A percentile compares a stretch with the other conserved stretches of the same genome.
Conservation (phyloP, 2,888 invertebrate genomes). For the Mycogona germanica region DNA sequence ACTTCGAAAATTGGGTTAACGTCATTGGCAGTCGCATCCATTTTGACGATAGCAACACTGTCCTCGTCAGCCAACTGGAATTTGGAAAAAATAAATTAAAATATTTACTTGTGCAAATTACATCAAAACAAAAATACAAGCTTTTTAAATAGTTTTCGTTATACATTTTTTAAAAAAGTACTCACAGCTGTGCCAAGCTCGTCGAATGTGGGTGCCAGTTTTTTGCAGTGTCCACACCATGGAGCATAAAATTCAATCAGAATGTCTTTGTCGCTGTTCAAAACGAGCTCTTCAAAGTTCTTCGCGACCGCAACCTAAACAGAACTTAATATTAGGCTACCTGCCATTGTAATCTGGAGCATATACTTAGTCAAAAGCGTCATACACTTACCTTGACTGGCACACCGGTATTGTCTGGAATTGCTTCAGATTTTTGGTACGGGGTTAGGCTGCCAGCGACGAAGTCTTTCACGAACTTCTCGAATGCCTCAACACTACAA, state of each 20-base stretch:
- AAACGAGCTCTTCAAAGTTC: constrained; percentile 91
- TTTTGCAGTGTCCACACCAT: constrained; percentile 99
- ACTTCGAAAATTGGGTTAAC: constrained; percentile 85
- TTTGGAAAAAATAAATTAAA: not conserved
- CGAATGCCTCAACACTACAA: constrained; percentile 63
- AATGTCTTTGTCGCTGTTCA: constrained; percentile 80
- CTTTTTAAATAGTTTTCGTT: not conserved
- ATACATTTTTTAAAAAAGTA: too few relatives aligned
- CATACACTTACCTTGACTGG: constrained; percentile 46
- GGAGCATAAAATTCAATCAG: constrained; percentile 98
- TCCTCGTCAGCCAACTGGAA: constrained; percentile 64
- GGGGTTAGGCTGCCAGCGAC: constrained; percentile 71
- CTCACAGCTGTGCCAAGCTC: constrained; percentile 84
- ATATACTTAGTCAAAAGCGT: not conserved
- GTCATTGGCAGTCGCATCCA: constrained; percentile 98
- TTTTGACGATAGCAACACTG: constrained; percentile 77
- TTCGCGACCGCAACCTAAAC: constrained; percentile 74
- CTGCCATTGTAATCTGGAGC: not conserved
- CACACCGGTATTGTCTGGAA: constrained; percentile 73
- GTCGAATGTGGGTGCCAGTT: constrained; percentile 82
- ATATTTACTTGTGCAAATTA: not conserved
- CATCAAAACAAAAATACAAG: not conserved
- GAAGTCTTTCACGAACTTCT: constrained; percentile 70
- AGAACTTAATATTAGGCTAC: constrained; percentile 1
- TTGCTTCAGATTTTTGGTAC: constrained; percentile 86